Evolutionary conservation across 2,888 invertebrate species (phyloP).

Genomic region (Conomelus anceps): DNA sequence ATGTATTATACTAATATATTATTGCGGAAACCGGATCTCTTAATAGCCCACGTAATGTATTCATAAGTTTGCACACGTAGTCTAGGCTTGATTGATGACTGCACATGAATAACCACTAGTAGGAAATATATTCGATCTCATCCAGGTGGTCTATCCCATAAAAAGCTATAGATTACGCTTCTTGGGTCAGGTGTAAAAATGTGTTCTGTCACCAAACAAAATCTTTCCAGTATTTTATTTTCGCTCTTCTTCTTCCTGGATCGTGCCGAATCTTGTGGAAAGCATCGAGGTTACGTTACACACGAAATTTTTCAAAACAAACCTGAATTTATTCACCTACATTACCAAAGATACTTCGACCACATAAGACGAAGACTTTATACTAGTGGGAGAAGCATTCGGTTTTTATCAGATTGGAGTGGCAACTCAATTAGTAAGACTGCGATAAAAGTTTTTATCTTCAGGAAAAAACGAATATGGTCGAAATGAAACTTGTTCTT

Average conservation of each 20-base stretch:
- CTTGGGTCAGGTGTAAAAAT: background rate
- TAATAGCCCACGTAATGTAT: background rate
- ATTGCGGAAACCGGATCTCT: background rate
- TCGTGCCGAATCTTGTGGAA: background rate
- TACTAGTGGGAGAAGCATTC: background rate
- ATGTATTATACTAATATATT: background rate
- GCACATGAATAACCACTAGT: background rate
- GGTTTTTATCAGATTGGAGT: background rate
- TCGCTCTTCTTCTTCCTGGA: background rate
- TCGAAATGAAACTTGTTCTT: background rate
- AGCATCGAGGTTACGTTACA: background rate
- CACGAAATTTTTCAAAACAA: background rate
- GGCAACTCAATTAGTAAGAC: background rate
- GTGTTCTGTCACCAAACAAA: background rate
- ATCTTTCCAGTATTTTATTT: background rate
- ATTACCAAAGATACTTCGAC: background rate
- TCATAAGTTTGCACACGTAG: background rate
- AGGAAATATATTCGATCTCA: background rate
- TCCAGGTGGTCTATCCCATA: background rate
- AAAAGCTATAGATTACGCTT: background rate
- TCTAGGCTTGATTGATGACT: background rate
- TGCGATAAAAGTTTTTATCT: background rate
- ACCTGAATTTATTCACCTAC: background rate
- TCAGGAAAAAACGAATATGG: background rate
- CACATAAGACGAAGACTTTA: background rate